phyloP scores from a whole-genome alignment of 2,113 vertebrate species.

The Rhombomys opimus region DNA sequence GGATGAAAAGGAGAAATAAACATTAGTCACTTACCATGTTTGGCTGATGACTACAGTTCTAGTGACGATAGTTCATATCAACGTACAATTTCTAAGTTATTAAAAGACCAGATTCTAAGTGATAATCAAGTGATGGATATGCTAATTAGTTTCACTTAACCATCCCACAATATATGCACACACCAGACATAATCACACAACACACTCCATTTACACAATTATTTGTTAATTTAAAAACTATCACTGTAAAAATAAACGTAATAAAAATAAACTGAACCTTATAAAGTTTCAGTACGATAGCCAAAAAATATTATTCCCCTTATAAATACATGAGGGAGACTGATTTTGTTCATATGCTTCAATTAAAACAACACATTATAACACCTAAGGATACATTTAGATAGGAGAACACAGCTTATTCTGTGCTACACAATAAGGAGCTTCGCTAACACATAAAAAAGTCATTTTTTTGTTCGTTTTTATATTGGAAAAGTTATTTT shows the following conservation, averaged over 20 bases:
- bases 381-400: background rate
- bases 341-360: background rate
- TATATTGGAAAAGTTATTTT: conserved; percentile 1
- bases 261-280: background rate
- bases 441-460: conserved; percentile 4
- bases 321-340: background rate
- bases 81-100: background rate
- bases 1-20: background rate
- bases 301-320: background rate
- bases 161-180: background rate
- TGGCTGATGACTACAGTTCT: background rate
- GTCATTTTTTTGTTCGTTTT: conserved; percentile 1
- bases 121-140: background rate
- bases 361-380: background rate
- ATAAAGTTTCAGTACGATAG: background rate
- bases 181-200: background rate
- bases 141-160: background rate
- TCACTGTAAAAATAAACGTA: background rate
- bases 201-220: background rate
- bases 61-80: background rate
- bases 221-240: background rate
- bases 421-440: background rate
- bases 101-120: background rate
- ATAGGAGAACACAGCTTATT: background rate
- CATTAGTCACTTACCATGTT: too few relatives aligned